These are phyloP conservation scores for Ascaphus truei DNA, from an alignment of 2,113 vertebrate species.

Conservation along the genomic window DNA sequence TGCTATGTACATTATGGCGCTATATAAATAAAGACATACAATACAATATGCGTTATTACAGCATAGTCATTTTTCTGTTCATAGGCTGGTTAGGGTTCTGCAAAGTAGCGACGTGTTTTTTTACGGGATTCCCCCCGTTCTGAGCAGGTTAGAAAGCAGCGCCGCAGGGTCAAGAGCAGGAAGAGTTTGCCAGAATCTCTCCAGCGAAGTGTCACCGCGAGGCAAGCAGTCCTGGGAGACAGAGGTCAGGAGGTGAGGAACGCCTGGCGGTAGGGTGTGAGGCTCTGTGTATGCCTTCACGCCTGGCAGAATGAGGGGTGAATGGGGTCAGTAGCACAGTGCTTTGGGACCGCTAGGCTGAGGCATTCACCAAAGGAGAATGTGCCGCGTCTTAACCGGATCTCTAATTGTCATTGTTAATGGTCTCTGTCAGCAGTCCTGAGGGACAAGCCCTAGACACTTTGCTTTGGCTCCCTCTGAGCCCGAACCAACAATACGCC, in stretches of 20 bases:
- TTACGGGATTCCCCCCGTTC: no score
- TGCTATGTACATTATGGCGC: no score
- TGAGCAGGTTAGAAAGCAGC: no score
- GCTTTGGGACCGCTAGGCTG: neutral
- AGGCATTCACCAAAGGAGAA: neutral
- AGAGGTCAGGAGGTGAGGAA: neutral
- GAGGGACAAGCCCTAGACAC: neutral
- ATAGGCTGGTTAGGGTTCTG: no score
- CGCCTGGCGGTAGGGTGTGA: neutral
- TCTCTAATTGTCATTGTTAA: neutral
- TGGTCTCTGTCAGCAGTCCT: neutral
- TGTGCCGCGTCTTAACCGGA: neutral
- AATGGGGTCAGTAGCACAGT: neutral
- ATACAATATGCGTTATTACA: no score
- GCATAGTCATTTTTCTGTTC: no score
- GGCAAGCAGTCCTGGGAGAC: neutral
- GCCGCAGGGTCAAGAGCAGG: no score
- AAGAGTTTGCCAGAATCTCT: no score
- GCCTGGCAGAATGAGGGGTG: slow-evolving; percentile 17
- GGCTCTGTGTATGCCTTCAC: slow-evolving; percentile 12
- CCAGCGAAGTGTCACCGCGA: no score
- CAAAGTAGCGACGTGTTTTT: no score
- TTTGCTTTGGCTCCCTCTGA: neutral
- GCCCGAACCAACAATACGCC: neutral
- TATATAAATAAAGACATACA: no score